These are phyloP conservation scores for Apamea monoglypha DNA, from an alignment of 2,888 invertebrate species.

Conservation along the genomic window DNA sequence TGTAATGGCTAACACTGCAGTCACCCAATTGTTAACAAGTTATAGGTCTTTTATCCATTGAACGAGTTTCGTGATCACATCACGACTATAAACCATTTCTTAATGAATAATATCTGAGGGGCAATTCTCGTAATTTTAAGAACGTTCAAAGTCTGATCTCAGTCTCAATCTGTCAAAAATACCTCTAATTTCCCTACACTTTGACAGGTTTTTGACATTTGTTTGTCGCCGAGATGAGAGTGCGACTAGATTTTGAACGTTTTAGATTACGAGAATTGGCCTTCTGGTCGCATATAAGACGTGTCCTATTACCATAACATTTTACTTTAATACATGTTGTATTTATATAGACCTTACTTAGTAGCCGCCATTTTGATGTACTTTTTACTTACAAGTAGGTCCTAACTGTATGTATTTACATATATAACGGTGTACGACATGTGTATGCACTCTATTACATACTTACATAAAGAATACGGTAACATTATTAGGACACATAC, in stretches of 20 bases:
- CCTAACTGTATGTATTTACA: constrained; percentile 33
- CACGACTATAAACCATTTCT: background rate
- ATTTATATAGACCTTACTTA: constrained; percentile 13
- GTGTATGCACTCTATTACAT: background rate
- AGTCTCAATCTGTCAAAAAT: too few species aligned
- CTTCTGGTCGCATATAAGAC: background rate
- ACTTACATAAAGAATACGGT: background rate
- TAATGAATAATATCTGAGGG: background rate
- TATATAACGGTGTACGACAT: constrained; percentile 9
- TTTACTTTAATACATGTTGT: constrained; percentile 26
- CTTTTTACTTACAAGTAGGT: constrained; percentile 24
- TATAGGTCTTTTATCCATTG: background rate
- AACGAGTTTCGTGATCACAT: background rate
- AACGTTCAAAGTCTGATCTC: too few species aligned
- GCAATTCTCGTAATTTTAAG: too few species aligned
- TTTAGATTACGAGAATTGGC: too few species aligned
- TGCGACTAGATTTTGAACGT: too few species aligned
- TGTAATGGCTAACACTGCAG: background rate
- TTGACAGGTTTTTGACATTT: too few species aligned
- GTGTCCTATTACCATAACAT: background rate
- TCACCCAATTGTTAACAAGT: background rate
- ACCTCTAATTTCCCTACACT: too few species aligned
- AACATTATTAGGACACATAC: background rate
- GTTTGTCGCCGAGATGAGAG: too few species aligned
- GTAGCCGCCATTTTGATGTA: constrained; percentile 48